phyloP scores from a whole-genome alignment of 2,888 invertebrate species.

The Oxystoma pomonae region DNA sequence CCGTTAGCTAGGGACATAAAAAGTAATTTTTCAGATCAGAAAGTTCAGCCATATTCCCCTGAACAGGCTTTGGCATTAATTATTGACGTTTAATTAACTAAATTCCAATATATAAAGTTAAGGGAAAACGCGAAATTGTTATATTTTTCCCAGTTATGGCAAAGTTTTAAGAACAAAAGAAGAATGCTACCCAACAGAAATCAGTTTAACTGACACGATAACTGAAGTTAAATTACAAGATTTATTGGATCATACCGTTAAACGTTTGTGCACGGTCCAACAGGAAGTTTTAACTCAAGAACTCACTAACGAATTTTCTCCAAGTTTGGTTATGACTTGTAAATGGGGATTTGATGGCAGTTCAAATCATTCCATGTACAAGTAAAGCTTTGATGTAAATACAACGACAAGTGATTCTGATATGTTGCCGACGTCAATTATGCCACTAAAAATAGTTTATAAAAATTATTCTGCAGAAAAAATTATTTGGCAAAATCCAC shows the following conservation, averaged over 20 bases:
- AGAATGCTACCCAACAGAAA: slow-evolving; percentile 1
- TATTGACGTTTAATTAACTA: background rate
- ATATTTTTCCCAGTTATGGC: background rate
- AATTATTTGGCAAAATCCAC: background rate
- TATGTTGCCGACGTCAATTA: background rate
- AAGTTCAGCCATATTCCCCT: slow-evolving; percentile 1
- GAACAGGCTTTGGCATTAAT: slow-evolving; percentile 1
- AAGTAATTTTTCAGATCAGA: background rate
- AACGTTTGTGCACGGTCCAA: background rate
- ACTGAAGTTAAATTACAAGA: background rate
- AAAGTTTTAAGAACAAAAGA: slow-evolving; percentile 1
- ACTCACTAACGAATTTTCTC: too few relatives aligned
- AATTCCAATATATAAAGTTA: background rate
- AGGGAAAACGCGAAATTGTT: background rate
- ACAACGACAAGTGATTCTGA: background rate
- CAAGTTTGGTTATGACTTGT: too few relatives aligned
- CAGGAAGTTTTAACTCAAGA: background rate
- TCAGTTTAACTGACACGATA: background rate
- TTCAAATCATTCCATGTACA: background rate
- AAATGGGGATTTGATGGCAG: too few relatives aligned
- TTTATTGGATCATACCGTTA: background rate
- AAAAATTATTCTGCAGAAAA: too few relatives aligned
- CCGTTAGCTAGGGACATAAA: too few relatives aligned
- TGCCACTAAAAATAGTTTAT: too few relatives aligned
- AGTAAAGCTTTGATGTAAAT: background rate